A percentile compares a stretch with the other conserved stretches of the same genome.
Conservation (phyloP, 2,888 invertebrate species). For the Crematogaster levior region DNA sequence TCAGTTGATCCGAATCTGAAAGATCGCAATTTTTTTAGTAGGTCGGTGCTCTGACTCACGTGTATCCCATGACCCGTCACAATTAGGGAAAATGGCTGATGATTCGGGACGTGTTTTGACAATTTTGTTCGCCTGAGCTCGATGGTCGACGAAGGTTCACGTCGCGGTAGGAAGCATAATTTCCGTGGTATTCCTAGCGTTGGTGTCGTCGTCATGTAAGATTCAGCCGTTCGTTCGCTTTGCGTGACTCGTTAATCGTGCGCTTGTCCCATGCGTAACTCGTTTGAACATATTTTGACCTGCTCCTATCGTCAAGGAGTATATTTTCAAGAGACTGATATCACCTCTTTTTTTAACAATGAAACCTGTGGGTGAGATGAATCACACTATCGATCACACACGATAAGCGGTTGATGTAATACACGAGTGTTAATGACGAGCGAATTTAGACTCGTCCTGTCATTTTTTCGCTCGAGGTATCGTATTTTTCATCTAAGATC, state of each 20-base stretch:
- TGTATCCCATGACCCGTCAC: neutral
- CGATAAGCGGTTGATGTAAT: constrained; percentile 40
- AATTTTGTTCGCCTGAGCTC: constrained; percentile 65
- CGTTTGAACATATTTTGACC: constrained; percentile 71
- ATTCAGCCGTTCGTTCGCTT: constrained; percentile 42
- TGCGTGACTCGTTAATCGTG: neutral
- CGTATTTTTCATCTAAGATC: neutral
- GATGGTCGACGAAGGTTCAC: constrained; percentile 37
- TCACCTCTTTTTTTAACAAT: constrained; percentile 21
- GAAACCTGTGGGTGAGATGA: neutral
- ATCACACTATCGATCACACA: constrained; percentile 11
- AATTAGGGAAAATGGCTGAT: constrained; percentile 78
- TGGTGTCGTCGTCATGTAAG: neutral
- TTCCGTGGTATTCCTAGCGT: constrained; percentile 7
- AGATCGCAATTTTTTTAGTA: neutral
- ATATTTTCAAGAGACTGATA: constrained; percentile 54
- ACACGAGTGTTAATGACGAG: neutral
- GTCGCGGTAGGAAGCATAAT: constrained; percentile 41
- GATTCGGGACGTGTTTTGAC: constrained; percentile 78
- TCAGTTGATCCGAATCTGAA: no score
- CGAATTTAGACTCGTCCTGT: neutral
- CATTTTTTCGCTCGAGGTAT: neutral
- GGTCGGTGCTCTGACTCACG: constrained; percentile 1
- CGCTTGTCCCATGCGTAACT: constrained; percentile 60
- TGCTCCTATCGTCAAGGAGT: constrained; percentile 67